Base-by-base conservation (phyloP, 2,797 vertebrate genomes). In the Takifugu rubripes region DNA sequence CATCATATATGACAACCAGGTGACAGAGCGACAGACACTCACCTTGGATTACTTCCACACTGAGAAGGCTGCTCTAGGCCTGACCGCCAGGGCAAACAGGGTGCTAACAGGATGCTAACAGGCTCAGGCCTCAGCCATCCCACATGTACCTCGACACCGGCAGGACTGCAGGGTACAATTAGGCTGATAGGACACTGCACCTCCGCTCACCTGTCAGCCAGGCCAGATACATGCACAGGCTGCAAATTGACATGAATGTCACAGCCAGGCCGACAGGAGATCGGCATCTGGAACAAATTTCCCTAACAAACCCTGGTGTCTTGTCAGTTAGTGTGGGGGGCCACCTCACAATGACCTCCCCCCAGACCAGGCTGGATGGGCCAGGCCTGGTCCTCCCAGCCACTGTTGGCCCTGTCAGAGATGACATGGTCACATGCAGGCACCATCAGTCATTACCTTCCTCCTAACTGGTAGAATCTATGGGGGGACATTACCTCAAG, bases 151-250 rank as follows among this genome's bases (percentile, higher is more conserved):
- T 82, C 73, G 84, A 86, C 83, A 84, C 63, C 72, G 60, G 66
- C 81, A 85, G 79, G 82, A 91, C 90, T 89, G 84, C 79, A 82
- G 89, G 90, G 82, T 84, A 90, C 90, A 93, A 93, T 92, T 93
- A 93, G 85, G 88, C 77, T 72, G 87, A 86, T 83, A 76, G 85
- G 83, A 77, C 81, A 77, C 78, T 79, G 74, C 71, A 75, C 73
- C 70, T 63, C 75, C 52, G 82, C 85, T 91, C 88, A 92, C 90
- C 90, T 92, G 90, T 92, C 92, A 91, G 84, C 81, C 43, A 60
- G 74, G 64, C 70, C 50, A 53, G 48, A 77, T 70, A 80, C 68
- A 61, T 84, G 86, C 76, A 78, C 78, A 76, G 81, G 86, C 75
- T 81, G 88, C 83, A 90, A 88, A 86, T 83, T 90, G 89, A 90